Percentiles rank a stretch among this genome's conserved stretches.
These are phyloP conservation scores for Harmothoe impar DNA, from an alignment of 2,888 invertebrate species.

Conservation along the genomic window DNA sequence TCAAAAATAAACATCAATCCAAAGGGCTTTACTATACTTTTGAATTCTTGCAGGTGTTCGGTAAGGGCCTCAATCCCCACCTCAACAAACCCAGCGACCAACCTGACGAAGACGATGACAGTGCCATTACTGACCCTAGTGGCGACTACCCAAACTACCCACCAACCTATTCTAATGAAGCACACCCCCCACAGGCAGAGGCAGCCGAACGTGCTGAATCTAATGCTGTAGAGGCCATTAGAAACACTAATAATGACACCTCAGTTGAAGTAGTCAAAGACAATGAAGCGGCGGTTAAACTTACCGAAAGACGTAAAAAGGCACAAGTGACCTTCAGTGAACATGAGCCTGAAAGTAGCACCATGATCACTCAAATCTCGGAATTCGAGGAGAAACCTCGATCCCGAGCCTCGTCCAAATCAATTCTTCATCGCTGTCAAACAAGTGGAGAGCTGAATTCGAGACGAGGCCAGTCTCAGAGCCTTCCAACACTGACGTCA, in stretches of 20 bases:
- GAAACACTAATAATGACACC: no score
- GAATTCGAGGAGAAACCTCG: neutral
- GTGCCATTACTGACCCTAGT: neutral
- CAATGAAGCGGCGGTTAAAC: no score
- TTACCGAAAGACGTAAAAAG: no score
- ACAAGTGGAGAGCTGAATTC: slow-evolving; percentile 17
- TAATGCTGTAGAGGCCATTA: neutral
- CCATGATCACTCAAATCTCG: neutral
- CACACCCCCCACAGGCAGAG: no score
- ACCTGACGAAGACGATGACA: neutral
- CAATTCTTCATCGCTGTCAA: neutral
- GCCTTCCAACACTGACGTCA: neutral
- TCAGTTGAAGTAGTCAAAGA: no score
- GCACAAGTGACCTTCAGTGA: neutral
- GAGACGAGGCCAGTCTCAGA: slow-evolving; percentile 20
- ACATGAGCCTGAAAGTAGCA: neutral
- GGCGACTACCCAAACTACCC: neutral
- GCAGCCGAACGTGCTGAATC: neutral
- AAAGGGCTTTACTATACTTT: no score
- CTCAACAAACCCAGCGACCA: neutral
- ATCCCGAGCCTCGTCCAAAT: neutral
- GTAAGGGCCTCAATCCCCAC: slow-evolving; percentile 52
- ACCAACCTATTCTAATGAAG: no score
- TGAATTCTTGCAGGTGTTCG: slow-evolving; percentile 19
- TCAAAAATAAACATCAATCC: no score